Evolutionary conservation across 1,140 invertebrate species (phyloP), one percentile per base, ranked within the genome.

Genomic region (Micrasema longulum): DNA sequence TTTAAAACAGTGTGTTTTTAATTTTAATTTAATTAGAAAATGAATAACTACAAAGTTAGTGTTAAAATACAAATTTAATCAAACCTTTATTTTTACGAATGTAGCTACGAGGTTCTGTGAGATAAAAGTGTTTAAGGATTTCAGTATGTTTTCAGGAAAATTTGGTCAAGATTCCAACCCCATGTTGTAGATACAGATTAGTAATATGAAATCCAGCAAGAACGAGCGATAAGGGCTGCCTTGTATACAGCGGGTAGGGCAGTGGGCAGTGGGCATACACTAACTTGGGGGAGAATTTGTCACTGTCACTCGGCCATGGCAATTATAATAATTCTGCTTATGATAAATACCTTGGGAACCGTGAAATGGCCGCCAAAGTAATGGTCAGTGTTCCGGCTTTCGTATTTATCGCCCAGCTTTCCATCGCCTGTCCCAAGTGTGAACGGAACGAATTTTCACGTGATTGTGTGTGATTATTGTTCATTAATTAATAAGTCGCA

Each of bases 261-360:
- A n/a, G n/a, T n/a, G n/a, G n/a, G n/a, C n/a, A n/a, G n/a, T n/a
- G n/a, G 53, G 26, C 23, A 14, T 20, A 14, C 23, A n/a, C 14
- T 57, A 66, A 74, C 71, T 74, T 74, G 52, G 43, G 72, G 72
- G 48, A 62, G 68, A 70, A 74, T 74, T 74, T 68, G 72, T 74
- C 73, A 74, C 64, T 74, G 68, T 71, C 69, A 53, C 48, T 48
- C 64, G 36, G n/a, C 73, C 64, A 20, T 53, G 57, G 57, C 57
- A 63, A 63, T 63, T 63, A 63, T 45, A 63, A 63, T 63, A 43
- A 43, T 63, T 63, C 20, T 43, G 36, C 57, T 41, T 63, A 63
- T 63, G 57, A 63, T 63, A 63, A 63, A 63, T 63, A 18, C 57
- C 57, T 43, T 41, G 38, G 23, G 18, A 31, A 11, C 16, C 55